A percentile compares a stretch with the other conserved stretches of the same genome.
phyloP scores from a whole-genome alignment of 2,113 vertebrate genomes.

The Rousettus leschenaultii region DNA sequence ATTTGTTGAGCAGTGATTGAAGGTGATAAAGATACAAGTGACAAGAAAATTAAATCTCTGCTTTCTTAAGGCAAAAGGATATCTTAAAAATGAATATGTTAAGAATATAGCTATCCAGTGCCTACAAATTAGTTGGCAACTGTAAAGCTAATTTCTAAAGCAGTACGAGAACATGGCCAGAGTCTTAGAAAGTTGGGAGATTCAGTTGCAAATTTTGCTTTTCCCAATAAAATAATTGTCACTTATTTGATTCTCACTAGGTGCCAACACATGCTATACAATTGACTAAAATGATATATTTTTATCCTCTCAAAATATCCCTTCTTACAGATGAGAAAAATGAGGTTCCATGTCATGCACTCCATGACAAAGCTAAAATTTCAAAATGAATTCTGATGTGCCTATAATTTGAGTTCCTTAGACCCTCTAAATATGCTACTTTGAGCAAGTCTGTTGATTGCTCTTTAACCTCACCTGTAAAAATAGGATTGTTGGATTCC shows the following conservation, averaged over 20 bases:
- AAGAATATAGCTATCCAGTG: background rate
- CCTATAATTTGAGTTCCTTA: background rate
- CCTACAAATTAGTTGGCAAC: background rate
- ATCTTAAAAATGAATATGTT: background rate
- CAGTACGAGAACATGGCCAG: background rate
- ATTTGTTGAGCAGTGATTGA: background rate
- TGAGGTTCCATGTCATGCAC: background rate
- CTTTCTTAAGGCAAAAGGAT: background rate
- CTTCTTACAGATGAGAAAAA: background rate
- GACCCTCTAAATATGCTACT: background rate
- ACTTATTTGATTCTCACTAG: background rate
- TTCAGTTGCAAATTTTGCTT: background rate
- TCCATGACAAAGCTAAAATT: background rate
- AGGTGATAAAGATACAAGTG: background rate
- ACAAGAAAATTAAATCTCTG: background rate
- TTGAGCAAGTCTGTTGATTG: background rate
- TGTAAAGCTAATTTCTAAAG: background rate
- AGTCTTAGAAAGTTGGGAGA: background rate
- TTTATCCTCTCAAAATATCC: background rate
- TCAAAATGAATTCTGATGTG: background rate
- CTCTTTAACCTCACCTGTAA: background rate
- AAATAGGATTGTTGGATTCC: background rate
- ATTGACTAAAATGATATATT: background rate
- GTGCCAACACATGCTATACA: background rate
- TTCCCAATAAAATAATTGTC: background rate